These are phyloP conservation scores for Drosophila asahinai DNA, from an alignment of 1,140 invertebrate genomes.

Conservation along the genomic window DNA sequence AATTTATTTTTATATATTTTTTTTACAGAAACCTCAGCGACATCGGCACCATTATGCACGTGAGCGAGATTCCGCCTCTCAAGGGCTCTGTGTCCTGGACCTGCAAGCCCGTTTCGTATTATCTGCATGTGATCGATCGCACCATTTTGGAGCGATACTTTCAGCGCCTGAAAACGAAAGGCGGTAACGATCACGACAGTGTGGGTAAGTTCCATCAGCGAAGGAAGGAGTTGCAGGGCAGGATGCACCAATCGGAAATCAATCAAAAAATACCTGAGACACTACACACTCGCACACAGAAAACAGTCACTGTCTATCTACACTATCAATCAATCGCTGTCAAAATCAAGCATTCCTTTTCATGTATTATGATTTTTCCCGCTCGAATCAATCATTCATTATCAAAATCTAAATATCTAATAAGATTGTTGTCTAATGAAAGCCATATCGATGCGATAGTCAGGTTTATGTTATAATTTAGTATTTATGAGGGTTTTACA, in stretches of 20 bases:
- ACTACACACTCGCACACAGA: constrained; percentile 1
- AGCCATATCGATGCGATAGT: neutral
- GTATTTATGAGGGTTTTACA: neutral
- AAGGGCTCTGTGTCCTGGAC: constrained; percentile 99
- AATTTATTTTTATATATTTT: neutral
- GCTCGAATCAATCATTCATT: constrained; percentile 13
- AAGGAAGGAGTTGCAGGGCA: neutral
- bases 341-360: constrained; percentile 18
- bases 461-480: neutral
- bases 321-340: constrained; percentile 17
- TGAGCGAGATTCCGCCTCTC: constrained; percentile 97
- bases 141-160: constrained; percentile 98
- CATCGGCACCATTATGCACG: constrained; percentile 99
- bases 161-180: constrained; percentile 94
- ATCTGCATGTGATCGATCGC: constrained; percentile 98
- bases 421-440: constrained; percentile 2
- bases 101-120: constrained; percentile 98
- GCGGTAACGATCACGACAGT: constrained; percentile 88
- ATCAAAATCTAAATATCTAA: constrained; percentile 1
- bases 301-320: constrained; percentile 19
- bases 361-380: neutral
- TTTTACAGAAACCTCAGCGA: constrained; percentile 90
- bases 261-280: neutral
- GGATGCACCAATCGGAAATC: constrained; percentile 22
- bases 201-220: constrained; percentile 72